Evolutionary conservation across 23 tunicate genomes (phyloP).

Genomic region (Diplosoma virens): DNA sequence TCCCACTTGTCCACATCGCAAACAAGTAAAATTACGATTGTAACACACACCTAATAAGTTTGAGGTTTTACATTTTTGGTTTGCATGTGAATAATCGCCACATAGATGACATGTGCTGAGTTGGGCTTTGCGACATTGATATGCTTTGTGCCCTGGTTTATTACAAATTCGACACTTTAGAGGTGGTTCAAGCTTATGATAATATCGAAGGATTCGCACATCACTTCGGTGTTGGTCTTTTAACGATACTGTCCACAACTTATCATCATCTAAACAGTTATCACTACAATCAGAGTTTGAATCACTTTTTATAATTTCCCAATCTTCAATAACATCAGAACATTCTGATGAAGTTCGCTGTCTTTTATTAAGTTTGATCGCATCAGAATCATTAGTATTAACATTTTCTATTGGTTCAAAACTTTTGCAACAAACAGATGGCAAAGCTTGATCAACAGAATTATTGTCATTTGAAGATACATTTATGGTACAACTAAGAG

Average conservation of each 20-base stretch:
- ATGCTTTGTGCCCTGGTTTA: constrained; percentile 8
- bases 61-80: neutral
- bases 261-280: neutral
- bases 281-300: neutral
- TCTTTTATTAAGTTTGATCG: neutral
- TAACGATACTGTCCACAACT: constrained; percentile 4
- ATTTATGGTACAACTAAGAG: no score
- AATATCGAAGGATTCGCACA: constrained; percentile 3
- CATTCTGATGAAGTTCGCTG: neutral
- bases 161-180: constrained; percentile 29
- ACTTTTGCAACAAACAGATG: no score
- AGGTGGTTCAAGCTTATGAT: neutral
- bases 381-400: neutral
- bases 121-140: constrained; percentile 21
- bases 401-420: no score
- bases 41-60: neutral
- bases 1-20: constrained; percentile 14
- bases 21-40: neutral
- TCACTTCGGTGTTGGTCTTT: neutral
- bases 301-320: constrained; percentile 5
- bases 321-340: constrained; percentile 18
- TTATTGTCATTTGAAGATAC: no score
- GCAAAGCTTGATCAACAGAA: no score
- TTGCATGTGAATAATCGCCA: constrained; percentile 3
- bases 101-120: constrained; percentile 17